Base-by-base conservation (phyloP, 1,140 invertebrate species). In the Ceratoteleas bidentatus region DNA sequence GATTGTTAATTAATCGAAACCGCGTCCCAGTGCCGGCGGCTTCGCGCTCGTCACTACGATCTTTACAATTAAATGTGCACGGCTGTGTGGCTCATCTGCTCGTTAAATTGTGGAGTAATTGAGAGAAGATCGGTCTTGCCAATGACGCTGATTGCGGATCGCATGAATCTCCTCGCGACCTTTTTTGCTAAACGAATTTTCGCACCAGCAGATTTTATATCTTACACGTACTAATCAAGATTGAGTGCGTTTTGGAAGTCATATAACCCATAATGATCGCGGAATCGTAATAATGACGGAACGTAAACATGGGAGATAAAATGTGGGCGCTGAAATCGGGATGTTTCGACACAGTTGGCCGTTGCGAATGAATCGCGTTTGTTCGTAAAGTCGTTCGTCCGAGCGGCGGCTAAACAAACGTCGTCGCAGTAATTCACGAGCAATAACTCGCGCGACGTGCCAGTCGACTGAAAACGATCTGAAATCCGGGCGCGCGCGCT, bases 61-160 rank as follows among this genome's bases (percentile, higher is more conserved):
- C 47, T 66, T 83, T 89, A 86, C 90, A 89, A 90, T 90, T 89
- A 90, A 90, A 89, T 89, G 88, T 87, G 77, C 84, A 85, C 83
- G 60, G 82, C 80, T 81, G 76, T 54, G 53, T 84, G 79, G 82
- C 77, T 86, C 84, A 73, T 87, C 78, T 84, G 85, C 89, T 88
- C 86, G 86, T 90, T 89, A 87, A 88, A 89, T 89, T 87, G 87
- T 85, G 87, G 86, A 87, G 87, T 90, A 89, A 90, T 90, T 89
- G 89, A 90, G 89, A 89, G 87, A 58, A 66, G 60, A 75, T 81
- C 57, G 38, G 10, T 24, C 57, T 33, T 66, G 45, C 53, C 72
- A 74, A 74, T 58, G 60, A 40, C 45, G 47, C n/a, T 52, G 52
- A 58, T n/a, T 74, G 40, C 14, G 70, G 36, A 14, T 49, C 6